A percentile compares a stretch with the other conserved stretches of the same genome.
These are phyloP conservation scores for Anguilla anguilla DNA, from an alignment of 2,797 vertebrate genomes.

Conservation along the genomic window DNA sequence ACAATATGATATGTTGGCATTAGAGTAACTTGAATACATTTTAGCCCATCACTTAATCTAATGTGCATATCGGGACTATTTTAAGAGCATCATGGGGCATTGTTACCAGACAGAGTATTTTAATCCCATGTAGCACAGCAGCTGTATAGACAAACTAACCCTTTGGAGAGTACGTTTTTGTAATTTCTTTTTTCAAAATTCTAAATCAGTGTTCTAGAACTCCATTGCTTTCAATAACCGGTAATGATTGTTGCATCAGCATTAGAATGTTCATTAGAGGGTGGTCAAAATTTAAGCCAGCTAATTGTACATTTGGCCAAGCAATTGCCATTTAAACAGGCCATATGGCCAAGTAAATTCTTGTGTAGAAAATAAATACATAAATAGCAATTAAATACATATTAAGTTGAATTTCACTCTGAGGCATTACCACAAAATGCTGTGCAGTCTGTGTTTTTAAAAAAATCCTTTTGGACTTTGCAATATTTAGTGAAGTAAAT, in stretches of 20 bases:
- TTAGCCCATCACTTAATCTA: background rate
- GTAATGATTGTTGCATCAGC: too few species aligned
- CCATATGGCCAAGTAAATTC: too few species aligned
- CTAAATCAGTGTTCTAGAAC: background rate
- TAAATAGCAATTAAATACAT: background rate
- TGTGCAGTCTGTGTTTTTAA: constrained; percentile 12
- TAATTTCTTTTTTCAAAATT: background rate
- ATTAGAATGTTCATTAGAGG: too few species aligned
- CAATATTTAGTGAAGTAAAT: constrained; percentile 42
- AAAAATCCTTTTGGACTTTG: constrained; percentile 27
- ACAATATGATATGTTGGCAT: background rate
- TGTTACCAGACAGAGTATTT: background rate
- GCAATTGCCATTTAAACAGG: background rate
- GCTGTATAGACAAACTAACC: background rate
- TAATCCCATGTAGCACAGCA: background rate
- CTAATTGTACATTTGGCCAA: background rate
- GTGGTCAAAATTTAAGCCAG: background rate
- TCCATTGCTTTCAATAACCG: background rate
- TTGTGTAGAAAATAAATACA: background rate
- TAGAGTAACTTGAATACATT: background rate
- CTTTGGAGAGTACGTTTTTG: background rate
- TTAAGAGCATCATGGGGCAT: background rate
- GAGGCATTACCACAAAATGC: background rate
- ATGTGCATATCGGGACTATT: background rate
- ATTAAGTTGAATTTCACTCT: background rate